phyloP scores from a whole-genome alignment of 2,797 vertebrate species.

The Microctenopoma steveboyesi region DNA sequence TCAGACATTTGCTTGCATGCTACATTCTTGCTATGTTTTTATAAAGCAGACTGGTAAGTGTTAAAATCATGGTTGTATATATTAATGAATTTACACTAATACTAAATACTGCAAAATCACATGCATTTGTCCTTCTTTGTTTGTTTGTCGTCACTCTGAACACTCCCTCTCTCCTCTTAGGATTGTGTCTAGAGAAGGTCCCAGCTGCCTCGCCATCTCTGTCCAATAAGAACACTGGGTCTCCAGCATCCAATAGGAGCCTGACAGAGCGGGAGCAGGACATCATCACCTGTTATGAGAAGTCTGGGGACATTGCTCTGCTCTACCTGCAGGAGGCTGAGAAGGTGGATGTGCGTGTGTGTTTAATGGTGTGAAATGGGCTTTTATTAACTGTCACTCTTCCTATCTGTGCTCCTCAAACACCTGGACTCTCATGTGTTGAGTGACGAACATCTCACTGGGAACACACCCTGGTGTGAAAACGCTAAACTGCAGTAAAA shows the following conservation, averaged over 20 bases:
- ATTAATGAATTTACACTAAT: neutral
- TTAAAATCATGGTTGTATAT: neutral
- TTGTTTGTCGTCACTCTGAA: constrained; percentile 3
- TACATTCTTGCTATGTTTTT: neutral
- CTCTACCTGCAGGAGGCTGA: constrained; percentile 98
- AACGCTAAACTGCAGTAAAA: constrained; percentile 6
- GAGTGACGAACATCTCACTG: constrained; percentile 33
- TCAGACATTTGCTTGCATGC: neutral
- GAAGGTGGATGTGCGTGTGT: constrained; percentile 86
- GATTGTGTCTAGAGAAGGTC: constrained; percentile 78
- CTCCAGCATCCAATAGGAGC: constrained; percentile 86
- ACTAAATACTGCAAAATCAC: neutral
- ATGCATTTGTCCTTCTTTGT: neutral
- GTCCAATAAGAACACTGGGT: constrained; percentile 84
- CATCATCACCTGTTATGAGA: constrained; percentile 96
- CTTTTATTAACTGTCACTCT: constrained; percentile 15
- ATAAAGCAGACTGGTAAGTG: neutral
- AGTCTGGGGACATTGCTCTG: constrained; percentile 96
- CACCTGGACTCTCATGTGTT: constrained; percentile 23
- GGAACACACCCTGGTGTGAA: constrained; percentile 7
- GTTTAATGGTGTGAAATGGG: neutral
- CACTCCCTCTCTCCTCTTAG: constrained; percentile 39
- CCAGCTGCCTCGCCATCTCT: constrained; percentile 66
- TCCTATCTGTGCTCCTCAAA: neutral
- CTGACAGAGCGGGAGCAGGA: constrained; percentile 89